phyloP scores from a whole-genome alignment of 2,797 vertebrate genomes.

The Myotis daubentonii region DNA sequence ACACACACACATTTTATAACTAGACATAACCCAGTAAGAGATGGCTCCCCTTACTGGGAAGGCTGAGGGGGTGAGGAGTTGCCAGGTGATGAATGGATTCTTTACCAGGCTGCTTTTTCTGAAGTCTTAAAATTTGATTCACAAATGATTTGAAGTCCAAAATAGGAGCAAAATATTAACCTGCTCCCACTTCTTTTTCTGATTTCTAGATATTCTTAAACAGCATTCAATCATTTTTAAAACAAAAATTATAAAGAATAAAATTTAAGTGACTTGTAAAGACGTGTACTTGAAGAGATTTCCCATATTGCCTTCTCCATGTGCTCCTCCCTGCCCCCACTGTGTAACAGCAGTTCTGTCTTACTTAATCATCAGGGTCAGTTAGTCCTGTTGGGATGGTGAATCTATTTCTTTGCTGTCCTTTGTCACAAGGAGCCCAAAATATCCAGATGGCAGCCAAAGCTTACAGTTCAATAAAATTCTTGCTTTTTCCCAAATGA shows the following conservation, averaged over 20 bases:
- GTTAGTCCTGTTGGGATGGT: background rate
- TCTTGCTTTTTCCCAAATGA: background rate
- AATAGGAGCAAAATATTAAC: background rate
- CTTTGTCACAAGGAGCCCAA: background rate
- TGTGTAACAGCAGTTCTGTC: background rate
- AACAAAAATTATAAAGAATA: constrained; percentile 17
- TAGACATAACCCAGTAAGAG: background rate
- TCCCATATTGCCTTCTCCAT: background rate
- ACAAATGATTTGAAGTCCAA: background rate
- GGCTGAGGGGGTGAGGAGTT: background rate
- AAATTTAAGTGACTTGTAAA: background rate
- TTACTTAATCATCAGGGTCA: background rate
- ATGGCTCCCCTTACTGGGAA: background rate
- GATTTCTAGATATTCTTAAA: background rate
- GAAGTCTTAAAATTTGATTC: background rate
- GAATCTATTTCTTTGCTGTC: background rate
- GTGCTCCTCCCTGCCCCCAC: background rate
- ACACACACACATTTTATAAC: background rate
- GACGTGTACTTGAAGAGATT: background rate
- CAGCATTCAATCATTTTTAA: background rate
- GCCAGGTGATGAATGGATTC: background rate
- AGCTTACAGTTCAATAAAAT: background rate
- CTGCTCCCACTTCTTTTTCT: background rate
- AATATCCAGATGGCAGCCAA: background rate
- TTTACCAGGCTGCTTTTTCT: background rate